Conservation (phyloP, 2,888 invertebrate genomes). For the Blastobasis lacticolella region DNA sequence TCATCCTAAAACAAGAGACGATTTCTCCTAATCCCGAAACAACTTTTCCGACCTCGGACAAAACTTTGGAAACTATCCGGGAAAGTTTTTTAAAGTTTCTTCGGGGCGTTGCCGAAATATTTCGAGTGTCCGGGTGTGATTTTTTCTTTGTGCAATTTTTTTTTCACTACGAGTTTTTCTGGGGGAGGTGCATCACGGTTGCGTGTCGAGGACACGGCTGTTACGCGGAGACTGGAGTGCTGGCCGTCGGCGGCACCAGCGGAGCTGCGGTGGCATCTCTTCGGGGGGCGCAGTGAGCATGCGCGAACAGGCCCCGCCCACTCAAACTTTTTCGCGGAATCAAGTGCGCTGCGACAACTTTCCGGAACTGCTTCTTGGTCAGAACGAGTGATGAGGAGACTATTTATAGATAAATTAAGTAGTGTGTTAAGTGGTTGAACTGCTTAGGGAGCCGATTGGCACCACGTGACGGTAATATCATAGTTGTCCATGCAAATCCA, state of each 20-base stretch:
- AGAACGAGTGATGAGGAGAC: neutral
- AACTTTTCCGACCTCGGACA: constrained; percentile 24
- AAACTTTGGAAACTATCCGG: constrained; percentile 20
- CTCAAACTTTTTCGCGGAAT: constrained; percentile 45
- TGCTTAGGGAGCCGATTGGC: too few relatives aligned
- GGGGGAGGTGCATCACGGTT: constrained; percentile 41
- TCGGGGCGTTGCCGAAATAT: too few relatives aligned
- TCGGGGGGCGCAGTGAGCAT: constrained; percentile 44
- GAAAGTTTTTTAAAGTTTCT: constrained; percentile 3
- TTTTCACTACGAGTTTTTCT: constrained; percentile 29
- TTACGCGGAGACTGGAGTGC: constrained; percentile 55
- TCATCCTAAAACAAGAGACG: constrained; percentile 21
- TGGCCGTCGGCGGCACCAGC: constrained; percentile 31
- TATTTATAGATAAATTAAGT: too few relatives aligned
- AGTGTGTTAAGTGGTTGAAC: too few relatives aligned
- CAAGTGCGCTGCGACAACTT: constrained; percentile 23
- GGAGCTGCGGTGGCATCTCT: constrained; percentile 52
- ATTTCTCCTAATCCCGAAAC: constrained; percentile 24
- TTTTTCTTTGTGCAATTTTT: constrained; percentile 8
- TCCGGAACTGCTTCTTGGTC: constrained; percentile 24
- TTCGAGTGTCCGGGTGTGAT: too few relatives aligned
- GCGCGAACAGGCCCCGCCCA: constrained; percentile 49
- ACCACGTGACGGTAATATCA: too few relatives aligned
- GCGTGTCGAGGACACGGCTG: constrained; percentile 51
- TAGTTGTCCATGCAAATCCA: too few relatives aligned